These are phyloP conservation scores for Aphelenchoides besseyi DNA, from an alignment of 1,140 invertebrate species.

Conservation along the genomic window DNA sequence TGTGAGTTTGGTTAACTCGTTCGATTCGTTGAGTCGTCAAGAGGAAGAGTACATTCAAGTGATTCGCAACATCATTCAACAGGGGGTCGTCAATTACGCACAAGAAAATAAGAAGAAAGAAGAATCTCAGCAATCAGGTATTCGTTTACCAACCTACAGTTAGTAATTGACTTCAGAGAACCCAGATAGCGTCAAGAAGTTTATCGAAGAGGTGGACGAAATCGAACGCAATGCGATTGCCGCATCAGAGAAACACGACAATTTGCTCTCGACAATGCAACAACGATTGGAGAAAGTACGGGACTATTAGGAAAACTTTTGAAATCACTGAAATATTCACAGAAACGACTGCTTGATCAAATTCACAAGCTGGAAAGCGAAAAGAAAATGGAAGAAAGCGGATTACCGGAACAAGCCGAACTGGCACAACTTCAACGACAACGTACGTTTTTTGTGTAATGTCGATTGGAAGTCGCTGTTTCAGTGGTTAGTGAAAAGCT, in stretches of 20 bases:
- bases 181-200: neutral
- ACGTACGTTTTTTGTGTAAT: neutral
- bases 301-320: neutral
- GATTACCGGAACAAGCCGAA: neutral
- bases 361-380: neutral
- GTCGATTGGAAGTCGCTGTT: neutral
- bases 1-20: slow-evolving; percentile 6
- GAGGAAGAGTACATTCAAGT: slow-evolving; percentile 20
- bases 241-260: slow-evolving; percentile 11
- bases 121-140: neutral
- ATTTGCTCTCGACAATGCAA: neutral
- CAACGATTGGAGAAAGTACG: slow-evolving; percentile 2
- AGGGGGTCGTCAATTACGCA: slow-evolving; percentile 6
- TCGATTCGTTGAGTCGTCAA: slow-evolving; percentile 4
- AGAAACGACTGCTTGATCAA: slow-evolving; percentile 18
- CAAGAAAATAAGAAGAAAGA: slow-evolving; percentile 2
- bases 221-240: slow-evolving; percentile 6
- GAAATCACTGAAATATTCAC: neutral
- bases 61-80: slow-evolving; percentile 15
- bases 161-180: neutral
- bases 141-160: neutral
- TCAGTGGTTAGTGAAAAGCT: neutral
- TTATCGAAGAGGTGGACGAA: slow-evolving; percentile 19
- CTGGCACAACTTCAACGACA: neutral
- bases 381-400: neutral